These are phyloP conservation scores for Pyrocephalus nanus DNA, from an alignment of 2,797 vertebrate species.

Conservation along the genomic window DNA sequence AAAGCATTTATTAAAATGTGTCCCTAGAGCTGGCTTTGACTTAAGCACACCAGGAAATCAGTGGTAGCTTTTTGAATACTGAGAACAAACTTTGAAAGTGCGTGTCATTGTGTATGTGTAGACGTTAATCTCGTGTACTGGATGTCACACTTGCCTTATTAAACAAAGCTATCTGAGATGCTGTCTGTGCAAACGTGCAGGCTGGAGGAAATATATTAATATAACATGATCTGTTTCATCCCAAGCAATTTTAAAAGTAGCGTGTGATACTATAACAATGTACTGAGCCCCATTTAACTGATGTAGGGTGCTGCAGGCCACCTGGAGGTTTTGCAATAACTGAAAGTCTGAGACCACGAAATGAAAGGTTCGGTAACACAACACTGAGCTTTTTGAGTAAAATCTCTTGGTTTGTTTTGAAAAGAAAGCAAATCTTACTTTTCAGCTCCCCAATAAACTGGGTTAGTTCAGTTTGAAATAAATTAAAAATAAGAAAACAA, in stretches of 20 bases:
- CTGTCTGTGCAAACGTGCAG: background rate
- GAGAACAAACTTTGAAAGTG: background rate
- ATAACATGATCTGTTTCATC: background rate
- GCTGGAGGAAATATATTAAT: background rate
- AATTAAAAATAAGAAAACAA: background rate
- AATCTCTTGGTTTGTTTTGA: background rate
- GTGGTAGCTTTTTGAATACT: slow-evolving; percentile 2
- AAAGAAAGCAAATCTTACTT: background rate
- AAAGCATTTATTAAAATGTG: background rate
- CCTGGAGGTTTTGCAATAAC: background rate
- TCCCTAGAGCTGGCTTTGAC: background rate
- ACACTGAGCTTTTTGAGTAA: background rate
- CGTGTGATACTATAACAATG: background rate
- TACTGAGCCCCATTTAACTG: background rate
- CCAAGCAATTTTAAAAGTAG: background rate
- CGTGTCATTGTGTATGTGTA: background rate
- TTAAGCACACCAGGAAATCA: background rate
- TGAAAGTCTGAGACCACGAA: background rate
- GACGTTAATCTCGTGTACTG: background rate
- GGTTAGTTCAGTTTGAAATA: background rate
- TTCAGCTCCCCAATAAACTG: background rate
- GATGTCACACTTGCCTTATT: background rate
- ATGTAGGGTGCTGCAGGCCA: background rate
- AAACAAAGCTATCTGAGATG: background rate
- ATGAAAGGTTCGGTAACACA: background rate